phyloP scores from a whole-genome alignment of 2,888 invertebrate genomes.

The Dichetophora obliterata region DNA sequence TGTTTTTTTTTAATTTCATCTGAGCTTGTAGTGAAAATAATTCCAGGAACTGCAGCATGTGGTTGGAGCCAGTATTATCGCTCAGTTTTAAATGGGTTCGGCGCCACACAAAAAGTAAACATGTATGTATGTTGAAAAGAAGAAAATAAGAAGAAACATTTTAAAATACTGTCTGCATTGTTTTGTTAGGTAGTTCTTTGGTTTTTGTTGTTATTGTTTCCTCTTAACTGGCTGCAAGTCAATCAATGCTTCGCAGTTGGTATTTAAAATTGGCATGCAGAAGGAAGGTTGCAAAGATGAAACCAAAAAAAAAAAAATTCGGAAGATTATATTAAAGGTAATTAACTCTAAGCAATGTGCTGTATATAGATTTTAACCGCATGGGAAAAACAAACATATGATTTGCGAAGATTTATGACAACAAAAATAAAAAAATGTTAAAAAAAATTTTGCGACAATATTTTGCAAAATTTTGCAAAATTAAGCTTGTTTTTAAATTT shows the following conservation, averaged over 20 bases:
- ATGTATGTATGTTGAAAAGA: constrained; percentile 8
- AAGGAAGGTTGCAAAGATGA: background rate
- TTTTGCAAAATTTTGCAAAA: too few relatives aligned
- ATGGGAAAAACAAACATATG: background rate
- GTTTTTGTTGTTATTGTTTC: constrained; percentile 20
- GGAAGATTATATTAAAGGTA: constrained; percentile 12
- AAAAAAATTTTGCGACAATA: background rate
- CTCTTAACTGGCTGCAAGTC: constrained; percentile 24
- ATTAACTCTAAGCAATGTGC: constrained; percentile 14
- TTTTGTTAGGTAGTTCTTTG: constrained; percentile 6
- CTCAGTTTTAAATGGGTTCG: constrained; percentile 57
- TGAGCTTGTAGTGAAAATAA: constrained; percentile 3
- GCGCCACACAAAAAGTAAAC: constrained; percentile 52
- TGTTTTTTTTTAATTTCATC: background rate
- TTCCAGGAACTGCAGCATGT: constrained; percentile 35
- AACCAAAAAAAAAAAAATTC: background rate
- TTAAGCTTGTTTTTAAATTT: too few relatives aligned
- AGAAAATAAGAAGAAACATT: background rate
- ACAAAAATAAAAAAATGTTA: too few relatives aligned
- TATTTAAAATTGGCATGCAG: constrained; percentile 9
- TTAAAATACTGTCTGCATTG: constrained; percentile 17
- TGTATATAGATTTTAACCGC: background rate
- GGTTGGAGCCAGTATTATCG: constrained; percentile 23
- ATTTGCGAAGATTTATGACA: too few relatives aligned
- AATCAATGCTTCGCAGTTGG: constrained; percentile 20